phyloP scores from a whole-genome alignment of 2,888 invertebrate species.

The Taphrorychus bicolor region DNA sequence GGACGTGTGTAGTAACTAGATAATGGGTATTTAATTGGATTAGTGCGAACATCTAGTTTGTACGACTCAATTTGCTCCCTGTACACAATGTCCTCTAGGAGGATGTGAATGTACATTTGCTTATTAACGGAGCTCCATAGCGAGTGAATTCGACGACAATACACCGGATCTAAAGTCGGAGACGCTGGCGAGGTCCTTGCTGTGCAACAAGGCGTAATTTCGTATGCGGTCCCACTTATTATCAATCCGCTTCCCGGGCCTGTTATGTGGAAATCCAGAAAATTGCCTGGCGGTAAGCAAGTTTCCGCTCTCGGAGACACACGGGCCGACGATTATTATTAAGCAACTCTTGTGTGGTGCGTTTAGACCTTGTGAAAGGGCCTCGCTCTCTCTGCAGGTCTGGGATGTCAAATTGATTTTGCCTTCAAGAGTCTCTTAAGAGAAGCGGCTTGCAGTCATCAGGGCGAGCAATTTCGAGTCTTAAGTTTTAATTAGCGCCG shows the following conservation, averaged over 20 bases:
- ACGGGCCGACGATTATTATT: background rate
- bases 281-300: background rate
- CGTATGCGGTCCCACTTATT: background rate
- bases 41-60: background rate
- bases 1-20: background rate
- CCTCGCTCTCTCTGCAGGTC: background rate
- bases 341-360: background rate
- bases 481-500: no score
- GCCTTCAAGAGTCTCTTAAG: background rate
- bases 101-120: background rate
- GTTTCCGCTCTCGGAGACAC: background rate
- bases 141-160: background rate
- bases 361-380: background rate
- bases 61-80: background rate
- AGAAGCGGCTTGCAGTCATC: background rate
- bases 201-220: background rate
- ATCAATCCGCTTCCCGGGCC: background rate
- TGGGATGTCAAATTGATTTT: background rate
- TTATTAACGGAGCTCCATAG: no score
- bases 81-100: background rate
- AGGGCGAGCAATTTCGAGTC: no score
- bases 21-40: background rate
- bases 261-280: background rate
- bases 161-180: background rate
- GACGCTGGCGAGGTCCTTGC: background rate